Conservation (phyloP, 2,797 vertebrate genomes). For the Falco columbarius region DNA sequence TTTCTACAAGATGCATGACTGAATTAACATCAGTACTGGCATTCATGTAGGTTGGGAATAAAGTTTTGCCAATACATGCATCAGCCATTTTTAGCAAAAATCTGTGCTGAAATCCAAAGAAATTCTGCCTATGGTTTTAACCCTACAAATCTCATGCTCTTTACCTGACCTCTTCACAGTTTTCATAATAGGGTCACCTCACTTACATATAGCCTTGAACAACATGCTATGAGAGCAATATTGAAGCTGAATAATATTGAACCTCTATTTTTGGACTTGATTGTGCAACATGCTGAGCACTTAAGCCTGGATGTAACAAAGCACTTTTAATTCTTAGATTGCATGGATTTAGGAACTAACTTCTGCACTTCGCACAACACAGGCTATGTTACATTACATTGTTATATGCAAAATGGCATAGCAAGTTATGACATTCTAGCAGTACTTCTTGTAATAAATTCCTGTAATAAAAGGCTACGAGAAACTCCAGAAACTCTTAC, state of each 20-base stretch:
- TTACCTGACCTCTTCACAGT: neutral
- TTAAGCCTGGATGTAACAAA: neutral
- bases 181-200: neutral
- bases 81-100: conserved; percentile 18
- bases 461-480: neutral
- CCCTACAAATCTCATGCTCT: neutral
- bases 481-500: neutral
- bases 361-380: neutral
- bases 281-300: neutral
- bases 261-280: neutral
- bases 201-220: neutral
- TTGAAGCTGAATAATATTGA: neutral
- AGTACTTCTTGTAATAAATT: neutral
- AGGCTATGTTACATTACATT: neutral
- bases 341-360: neutral
- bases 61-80: neutral
- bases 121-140: conserved; percentile 24
- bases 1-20: neutral
- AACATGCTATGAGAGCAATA: neutral
- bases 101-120: neutral
- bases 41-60: neutral
- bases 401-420: neutral
- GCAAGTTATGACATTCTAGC: neutral
- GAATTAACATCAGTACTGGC: neutral
- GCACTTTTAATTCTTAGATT: neutral